Evolutionary conservation across 2,888 invertebrate genomes (phyloP).

Genomic region (Drosophila monieri): DNA sequence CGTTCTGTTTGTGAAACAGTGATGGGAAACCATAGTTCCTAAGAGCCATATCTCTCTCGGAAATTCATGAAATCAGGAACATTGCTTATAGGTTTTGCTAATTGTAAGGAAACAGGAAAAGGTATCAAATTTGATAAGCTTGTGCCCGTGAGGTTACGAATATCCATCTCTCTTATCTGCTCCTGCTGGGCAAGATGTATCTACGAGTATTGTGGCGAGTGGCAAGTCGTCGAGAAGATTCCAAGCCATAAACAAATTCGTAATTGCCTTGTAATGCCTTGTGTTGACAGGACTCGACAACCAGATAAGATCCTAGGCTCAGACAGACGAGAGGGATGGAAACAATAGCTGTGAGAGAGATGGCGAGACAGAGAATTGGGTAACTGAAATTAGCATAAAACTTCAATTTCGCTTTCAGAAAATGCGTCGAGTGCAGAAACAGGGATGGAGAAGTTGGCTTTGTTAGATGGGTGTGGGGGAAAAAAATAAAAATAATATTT

Average conservation of each 20-base stretch:
- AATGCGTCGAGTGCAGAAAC: constrained; percentile 52
- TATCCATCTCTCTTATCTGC: background rate
- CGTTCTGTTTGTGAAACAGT: no score
- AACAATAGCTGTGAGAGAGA: constrained; percentile 3
- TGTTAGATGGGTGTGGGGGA: constrained; percentile 25
- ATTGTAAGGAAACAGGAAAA: background rate
- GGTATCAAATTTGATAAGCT: constrained; percentile 4
- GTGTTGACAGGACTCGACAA: constrained; percentile 76
- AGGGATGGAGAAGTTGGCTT: background rate
- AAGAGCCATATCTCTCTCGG: no score
- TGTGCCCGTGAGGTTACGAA: background rate
- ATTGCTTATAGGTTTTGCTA: background rate
- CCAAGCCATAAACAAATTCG: constrained; percentile 74
- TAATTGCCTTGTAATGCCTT: constrained; percentile 80
- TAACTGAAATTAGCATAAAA: constrained; percentile 70
- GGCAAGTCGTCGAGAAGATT: constrained; percentile 42
- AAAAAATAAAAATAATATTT: constrained; percentile 65
- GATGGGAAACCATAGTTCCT: no score
- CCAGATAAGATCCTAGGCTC: constrained; percentile 61
- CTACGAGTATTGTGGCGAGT: constrained; percentile 29
- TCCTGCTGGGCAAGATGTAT: constrained; percentile 18
- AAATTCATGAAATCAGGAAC: background rate
- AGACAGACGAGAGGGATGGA: constrained; percentile 17
- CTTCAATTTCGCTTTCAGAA: constrained; percentile 71
- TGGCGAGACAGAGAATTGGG: constrained; percentile 16